Evolutionary conservation across 2,888 invertebrate species (phyloP), one percentile per base, ranked within the genome.

Genomic region (Drosophila macrospina): DNA sequence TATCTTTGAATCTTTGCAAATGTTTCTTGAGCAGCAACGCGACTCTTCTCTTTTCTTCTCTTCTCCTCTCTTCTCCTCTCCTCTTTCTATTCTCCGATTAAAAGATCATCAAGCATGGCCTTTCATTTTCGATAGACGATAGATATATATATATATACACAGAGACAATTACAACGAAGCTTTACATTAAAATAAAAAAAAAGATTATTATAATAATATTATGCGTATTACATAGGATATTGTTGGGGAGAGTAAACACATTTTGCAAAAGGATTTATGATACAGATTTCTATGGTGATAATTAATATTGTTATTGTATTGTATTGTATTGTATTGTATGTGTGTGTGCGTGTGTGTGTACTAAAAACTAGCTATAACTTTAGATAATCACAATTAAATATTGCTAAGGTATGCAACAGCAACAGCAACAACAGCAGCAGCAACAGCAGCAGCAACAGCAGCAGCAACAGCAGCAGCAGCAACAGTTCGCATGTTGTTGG

Each of bases 321-420:
- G 28, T 48, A 36, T 48, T 51, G 47, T 41, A 34, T 56, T 56
- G 36, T 44, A 44, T 52, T 20, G 20, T 15, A 32, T 48, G 37
- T 48, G 39, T 45, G 39, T 51, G 47, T 41, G 39, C 51, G 36
- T 44, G 44, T 52, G 32, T 45, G 26, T 48, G 57, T 48, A 54
- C 78, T 74, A 78, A 78, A 61, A 77, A 71, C 69, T 80, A 80
- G 50, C 48, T 80, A 64, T 72, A 71, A 65, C 63, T 72, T 78
- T 85, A 87, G 51, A 71, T 88, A 84, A 84, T 84, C 84, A 84
- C 84, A 84, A 89, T 74, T 71, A 81, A 71, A 87, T 87, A 84
- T 89, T 84, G 84, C 84, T 71, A 78, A 57, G 66, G 32, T 71
- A 39, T 70, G 64, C 57, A 75, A 50, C 62, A 60, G 56, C 71